Base-by-base conservation (phyloP, 2,797 vertebrate species). In the Acanthurus tractus region DNA sequence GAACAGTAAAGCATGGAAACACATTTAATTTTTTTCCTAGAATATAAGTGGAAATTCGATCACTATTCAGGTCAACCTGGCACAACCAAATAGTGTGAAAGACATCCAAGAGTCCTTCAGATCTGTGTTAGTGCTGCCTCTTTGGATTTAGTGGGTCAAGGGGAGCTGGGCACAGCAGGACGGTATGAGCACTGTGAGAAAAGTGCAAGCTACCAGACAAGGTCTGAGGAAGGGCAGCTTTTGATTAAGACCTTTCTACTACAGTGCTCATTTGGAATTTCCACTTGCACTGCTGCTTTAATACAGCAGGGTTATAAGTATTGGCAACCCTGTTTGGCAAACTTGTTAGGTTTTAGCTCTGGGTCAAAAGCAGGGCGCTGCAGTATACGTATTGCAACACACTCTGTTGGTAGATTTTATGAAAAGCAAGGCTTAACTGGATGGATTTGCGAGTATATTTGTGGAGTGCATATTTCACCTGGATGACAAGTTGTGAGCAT, bases 141-240 rank as follows among this genome's bases (percentile, higher is more conserved):
- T 73, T 81, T 85, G 74, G 91, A 86, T 94, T 90, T 77, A 82
- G 83, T 78, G 87, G 91, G 91, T 91, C 90, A 91, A 92, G 86
- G 91, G 82, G 88, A 93, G 90, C 70, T 50, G 75, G 82, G 80
- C 87, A 73, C 93, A 90, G 90, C 91, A 81, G 85, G 91, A 75
- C 45, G 70, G 59, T 77, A 82, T 80, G 81, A 86, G 83, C 90
- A 64, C 85, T 83, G 87, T 85, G 80, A 86, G 89, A 89, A 86
- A 64, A 83, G 79, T 71, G 84, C 86, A 84, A 76, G 88, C 71
- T 76, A 76, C 52, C 81, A 82, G 84, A 84, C 88, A 86, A 90
- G 90, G 88, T 89, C 82, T 78, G 45, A 63, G 53, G 76, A 91
- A 93, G 88, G 88, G 81, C 88, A 84, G 68, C 59, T 58, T 82